A percentile compares a stretch with the other conserved stretches of the same genome.
Conservation (phyloP, 1,140 invertebrate genomes). For the Drosophila tristis region DNA sequence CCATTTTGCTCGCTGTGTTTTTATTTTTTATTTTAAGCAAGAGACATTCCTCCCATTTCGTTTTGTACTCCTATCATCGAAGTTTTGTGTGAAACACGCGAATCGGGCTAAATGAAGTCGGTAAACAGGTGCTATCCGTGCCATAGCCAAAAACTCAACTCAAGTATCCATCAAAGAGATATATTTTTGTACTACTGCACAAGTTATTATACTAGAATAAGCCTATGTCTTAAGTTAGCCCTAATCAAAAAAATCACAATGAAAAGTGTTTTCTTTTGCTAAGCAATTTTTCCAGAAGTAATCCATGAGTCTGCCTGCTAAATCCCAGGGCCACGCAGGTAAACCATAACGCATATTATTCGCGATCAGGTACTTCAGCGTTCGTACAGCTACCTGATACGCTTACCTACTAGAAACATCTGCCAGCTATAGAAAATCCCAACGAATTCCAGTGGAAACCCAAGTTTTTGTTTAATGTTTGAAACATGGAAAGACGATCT, state of each 20-base stretch:
- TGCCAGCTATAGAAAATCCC: slow-evolving; percentile 10
- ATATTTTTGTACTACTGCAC: slow-evolving; percentile 36
- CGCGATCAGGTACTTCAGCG: slow-evolving; percentile 11
- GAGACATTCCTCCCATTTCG: slow-evolving; percentile 29
- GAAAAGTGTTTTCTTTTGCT: neutral
- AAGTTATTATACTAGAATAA: neutral
- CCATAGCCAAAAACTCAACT: neutral
- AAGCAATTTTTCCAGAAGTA: neutral
- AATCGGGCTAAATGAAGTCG: slow-evolving; percentile 3
- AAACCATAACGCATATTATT: no score
- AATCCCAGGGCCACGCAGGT: no score
- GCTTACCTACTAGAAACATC: slow-evolving; percentile 26
- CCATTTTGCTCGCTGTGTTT: slow-evolving; percentile 3
- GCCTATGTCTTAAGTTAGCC: slow-evolving; percentile 7
- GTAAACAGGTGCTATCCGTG: slow-evolving; percentile 8
- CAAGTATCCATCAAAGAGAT: slow-evolving; percentile 36
- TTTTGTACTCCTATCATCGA: neutral
- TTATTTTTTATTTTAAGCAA: slow-evolving; percentile 1
- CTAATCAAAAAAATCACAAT: neutral
- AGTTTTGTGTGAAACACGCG: neutral
- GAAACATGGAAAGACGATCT: slow-evolving; percentile 77
- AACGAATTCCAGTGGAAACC: neutral
- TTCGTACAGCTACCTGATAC: no score
- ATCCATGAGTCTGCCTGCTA: neutral
- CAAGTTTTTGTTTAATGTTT: slow-evolving; percentile 52